phyloP scores from a whole-genome alignment of 2,113 vertebrate species.

The Alligator mississippiensis region DNA sequence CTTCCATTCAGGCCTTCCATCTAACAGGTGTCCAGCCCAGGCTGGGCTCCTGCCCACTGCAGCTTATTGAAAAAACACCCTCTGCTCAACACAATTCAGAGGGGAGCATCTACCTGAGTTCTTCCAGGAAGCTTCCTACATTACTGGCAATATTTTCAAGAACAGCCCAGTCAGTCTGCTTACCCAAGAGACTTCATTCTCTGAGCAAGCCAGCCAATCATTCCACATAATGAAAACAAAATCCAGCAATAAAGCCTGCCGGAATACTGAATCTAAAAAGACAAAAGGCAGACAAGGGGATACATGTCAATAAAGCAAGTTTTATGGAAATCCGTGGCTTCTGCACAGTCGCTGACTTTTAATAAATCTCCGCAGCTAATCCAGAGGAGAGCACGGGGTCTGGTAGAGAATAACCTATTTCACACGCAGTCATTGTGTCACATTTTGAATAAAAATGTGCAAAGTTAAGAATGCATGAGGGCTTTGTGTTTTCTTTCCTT shows the following conservation, averaged over 20 bases:
- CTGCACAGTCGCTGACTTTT: neutral
- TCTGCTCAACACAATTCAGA: neutral
- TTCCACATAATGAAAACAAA: slow-evolving; percentile 6
- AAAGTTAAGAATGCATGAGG: neutral
- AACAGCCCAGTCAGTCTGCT: neutral
- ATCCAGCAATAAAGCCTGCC: slow-evolving; percentile 1
- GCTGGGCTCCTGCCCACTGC: neutral
- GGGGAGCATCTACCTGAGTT: neutral
- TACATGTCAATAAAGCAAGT: neutral
- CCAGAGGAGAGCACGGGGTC: accelerated
- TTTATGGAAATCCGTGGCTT: neutral
- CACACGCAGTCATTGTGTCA: neutral
- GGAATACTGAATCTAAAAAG: neutral
- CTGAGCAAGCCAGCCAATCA: neutral
- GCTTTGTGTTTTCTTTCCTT: neutral
- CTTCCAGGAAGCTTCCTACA: neutral
- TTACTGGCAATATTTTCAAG: neutral
- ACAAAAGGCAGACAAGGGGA: slow-evolving; percentile 12
- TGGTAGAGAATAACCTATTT: neutral
- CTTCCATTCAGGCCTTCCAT: neutral
- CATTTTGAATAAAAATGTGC: neutral
- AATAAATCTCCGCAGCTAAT: neutral
- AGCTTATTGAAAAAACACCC: neutral
- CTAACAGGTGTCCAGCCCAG: neutral
- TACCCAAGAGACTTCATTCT: neutral